Evolutionary conservation across 2,888 invertebrate genomes (phyloP), one percentile per base, ranked within the genome.

Genomic region (Zhengitettix transpicula): DNA sequence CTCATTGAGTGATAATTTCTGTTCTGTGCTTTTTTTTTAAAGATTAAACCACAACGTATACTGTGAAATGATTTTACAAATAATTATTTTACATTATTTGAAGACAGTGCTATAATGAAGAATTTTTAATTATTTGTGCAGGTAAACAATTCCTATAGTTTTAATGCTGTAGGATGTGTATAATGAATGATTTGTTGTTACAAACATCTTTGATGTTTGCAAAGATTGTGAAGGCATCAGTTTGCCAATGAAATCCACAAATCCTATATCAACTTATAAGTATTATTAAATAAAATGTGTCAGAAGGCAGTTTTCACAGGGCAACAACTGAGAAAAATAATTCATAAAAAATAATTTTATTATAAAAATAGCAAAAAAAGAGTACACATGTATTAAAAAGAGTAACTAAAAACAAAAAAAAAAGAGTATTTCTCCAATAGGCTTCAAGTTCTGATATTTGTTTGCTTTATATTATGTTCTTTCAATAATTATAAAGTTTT

Each of bases 251-350:
- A 54, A 57, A 42, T 41, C n/a, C 47, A 57, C 55, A 54, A 59
- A 55, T 52, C 47, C 54, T 53, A 51, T n/a, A 56, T 42, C 52
- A 55, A 40, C 51, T 59, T 61, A 16, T 15, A 58, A 62, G 62
- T 64, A 62, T 63, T 64, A 62, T 57, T 44, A 57, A 44, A 53
- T 40, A 57, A 55, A 71, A 72, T 71, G 72, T 79, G 76, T 80
- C 80, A 79, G 77, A 80, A 81, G 81, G 81, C 80, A 81, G 77
- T 80, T 81, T 81, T 81, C 81, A 81, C 80, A 78, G 73, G 80
- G 81, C 81, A 81, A 81, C 81, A 81, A 81, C 79, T 76, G 74
- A 78, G 76, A 75, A 76, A 78, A 77, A 78, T 78, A 77, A 78
- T 78, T 78, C 75, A 76, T 74, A 75, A 77, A 16, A 74, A 75